phyloP scores from a whole-genome alignment of 2,113 vertebrate genomes.

The Prochilodus magdalenae region DNA sequence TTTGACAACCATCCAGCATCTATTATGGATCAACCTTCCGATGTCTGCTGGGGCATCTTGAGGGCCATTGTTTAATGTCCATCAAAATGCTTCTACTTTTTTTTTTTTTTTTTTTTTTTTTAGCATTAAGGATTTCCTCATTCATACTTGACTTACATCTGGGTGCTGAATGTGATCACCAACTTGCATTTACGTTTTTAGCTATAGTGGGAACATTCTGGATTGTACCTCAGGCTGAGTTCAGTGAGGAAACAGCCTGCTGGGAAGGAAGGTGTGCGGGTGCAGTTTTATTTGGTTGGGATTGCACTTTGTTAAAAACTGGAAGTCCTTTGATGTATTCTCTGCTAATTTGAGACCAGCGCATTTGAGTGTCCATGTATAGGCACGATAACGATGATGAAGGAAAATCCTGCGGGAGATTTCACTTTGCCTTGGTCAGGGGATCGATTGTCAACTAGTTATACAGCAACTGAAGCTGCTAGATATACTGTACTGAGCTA shows the following conservation, averaged over 20 bases:
- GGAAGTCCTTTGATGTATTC: slow-evolving; percentile 42
- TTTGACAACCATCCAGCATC: slow-evolving; percentile 40
- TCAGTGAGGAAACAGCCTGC: slow-evolving; percentile 17
- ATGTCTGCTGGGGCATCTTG: slow-evolving; percentile 47
- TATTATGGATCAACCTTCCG: slow-evolving; percentile 35
- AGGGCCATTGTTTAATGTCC: slow-evolving; percentile 13
- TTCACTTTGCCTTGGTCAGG: slow-evolving; percentile 28
- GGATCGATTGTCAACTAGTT: slow-evolving; percentile 33
- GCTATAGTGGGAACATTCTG: neutral
- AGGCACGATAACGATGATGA: neutral
- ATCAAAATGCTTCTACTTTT: slow-evolving; percentile 20
- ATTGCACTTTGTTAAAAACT: slow-evolving; percentile 31
- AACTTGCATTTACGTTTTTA: slow-evolving; percentile 43
- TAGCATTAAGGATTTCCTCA: slow-evolving; percentile 33
- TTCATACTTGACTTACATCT: slow-evolving; percentile 53
- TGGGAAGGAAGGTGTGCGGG: neutral
- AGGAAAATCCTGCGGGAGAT: slow-evolving; percentile 11
- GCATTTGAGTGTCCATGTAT: slow-evolving; percentile 35
- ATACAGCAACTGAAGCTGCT: slow-evolving; percentile 35
- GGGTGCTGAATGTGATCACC: slow-evolving; percentile 41
- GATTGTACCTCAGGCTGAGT: slow-evolving; percentile 11
- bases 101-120: neutral
- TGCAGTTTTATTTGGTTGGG: slow-evolving; percentile 34
- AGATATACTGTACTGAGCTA: slow-evolving; percentile 27
- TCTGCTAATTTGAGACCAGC: slow-evolving; percentile 38